Conservation (phyloP, 2,888 invertebrate genomes). For the Podabrus alpinus region DNA sequence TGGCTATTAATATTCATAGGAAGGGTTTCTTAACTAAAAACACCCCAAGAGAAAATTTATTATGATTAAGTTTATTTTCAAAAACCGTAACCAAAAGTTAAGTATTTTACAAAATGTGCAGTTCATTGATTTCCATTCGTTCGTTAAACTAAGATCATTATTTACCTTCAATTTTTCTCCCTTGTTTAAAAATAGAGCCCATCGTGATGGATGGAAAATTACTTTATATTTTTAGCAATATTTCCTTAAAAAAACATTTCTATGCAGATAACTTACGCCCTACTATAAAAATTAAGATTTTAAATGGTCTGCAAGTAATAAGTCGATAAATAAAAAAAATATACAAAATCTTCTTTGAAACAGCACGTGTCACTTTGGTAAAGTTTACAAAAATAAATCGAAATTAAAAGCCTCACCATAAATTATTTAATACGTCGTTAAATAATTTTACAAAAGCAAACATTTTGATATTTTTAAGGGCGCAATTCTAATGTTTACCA, state of each 20-base stretch:
- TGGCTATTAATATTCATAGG: too few species aligned
- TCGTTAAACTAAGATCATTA: neutral
- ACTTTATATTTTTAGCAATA: neutral
- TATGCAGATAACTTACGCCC: neutral
- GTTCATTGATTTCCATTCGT: neutral
- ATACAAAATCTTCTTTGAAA: too few species aligned
- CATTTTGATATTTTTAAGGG: slow-evolving; percentile 20
- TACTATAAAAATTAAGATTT: neutral
- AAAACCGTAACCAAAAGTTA: neutral
- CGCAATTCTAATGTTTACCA: neutral
- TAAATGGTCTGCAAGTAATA: neutral
- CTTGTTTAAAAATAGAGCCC: neutral
- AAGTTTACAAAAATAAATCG: neutral
- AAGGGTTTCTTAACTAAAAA: neutral
- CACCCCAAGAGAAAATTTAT: neutral
- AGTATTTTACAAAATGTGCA: neutral
- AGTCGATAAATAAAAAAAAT: too few species aligned
- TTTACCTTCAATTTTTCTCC: neutral
- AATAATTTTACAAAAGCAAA: slow-evolving; percentile 37
- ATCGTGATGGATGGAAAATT: neutral
- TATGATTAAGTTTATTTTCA: neutral
- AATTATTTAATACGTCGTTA: slow-evolving; percentile 30
- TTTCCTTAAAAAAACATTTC: neutral
- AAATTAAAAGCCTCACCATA: neutral
- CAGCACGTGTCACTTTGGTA: neutral